Evolutionary conservation across 2,797 vertebrate genomes (phyloP), one percentile per base, ranked within the genome.

Genomic region (Sebastes flavidus): DNA sequence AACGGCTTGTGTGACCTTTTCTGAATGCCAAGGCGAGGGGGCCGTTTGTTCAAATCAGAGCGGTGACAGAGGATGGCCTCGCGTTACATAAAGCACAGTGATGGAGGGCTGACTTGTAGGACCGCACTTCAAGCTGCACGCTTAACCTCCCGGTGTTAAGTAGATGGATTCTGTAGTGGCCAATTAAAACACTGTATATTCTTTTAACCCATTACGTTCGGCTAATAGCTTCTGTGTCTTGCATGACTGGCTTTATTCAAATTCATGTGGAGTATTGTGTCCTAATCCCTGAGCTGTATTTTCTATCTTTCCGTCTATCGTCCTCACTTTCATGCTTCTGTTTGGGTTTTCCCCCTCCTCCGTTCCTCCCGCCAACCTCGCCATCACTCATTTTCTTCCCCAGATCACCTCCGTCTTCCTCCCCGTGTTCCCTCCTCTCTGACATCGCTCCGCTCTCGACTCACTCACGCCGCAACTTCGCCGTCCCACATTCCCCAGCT

Each of bases 1-100:
- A 88, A 83, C 80, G 61, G 84, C 84, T 75, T 65, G 83, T 65
- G 83, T 92, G 89, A 93, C 91, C 90, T 94, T 46, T 93, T 93
- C 55, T 16, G 85, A 88, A 91, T 80, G 88, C 82, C 90, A 79
- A 34, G 63, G 69, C 13, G 2, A 80, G 52, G 77, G 56, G 27
- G 61, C 14, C 32, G 18, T 85, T 90, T 85, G 79, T 81, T 87
- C 63, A 29, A 83, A 87, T 89, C 72, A 75, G 46, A 84, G 84
- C 3, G 30, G 72, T 72, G 46, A 65, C 75, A 60, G 58, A 36
- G 65, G 65, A 79, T 54, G 72, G 59, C 62, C 22, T 16, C 1
- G 6, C 25, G 10, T 80, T 67, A 74, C 49, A 32, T 22, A 63
- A 85, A 75, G 61, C 22, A 46, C 36, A 83, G 61, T 11, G 77